Evolutionary conservation across 2,888 invertebrate species (phyloP), one percentile per base, ranked within the genome.

Genomic region (Nudaria mundana): DNA sequence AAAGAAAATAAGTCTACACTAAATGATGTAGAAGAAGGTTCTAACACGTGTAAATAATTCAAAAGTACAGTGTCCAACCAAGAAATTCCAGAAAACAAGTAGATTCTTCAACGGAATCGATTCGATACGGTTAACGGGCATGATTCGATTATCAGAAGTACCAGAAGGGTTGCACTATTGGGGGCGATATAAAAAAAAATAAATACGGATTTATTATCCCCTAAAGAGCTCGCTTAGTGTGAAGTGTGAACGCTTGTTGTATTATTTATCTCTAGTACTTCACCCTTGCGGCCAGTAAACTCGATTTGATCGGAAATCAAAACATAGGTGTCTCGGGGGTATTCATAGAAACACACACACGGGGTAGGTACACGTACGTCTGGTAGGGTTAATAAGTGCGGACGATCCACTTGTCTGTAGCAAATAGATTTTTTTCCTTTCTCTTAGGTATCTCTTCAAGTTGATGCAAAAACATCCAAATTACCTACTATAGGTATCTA

Each of bases 141-240:
- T 79, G 79, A 85, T 85, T 85, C 66, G 85, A 86, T 83, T 81
- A 81, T 52, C 37, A 30, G 14, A 20, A 28, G 22, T 15, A 16
- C 23, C 32, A 57, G 56, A 73, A 76, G 73, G 85, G 85, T 79
- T 73, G 34, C 42, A 33, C 29, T 33, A 47, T 48, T 51, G 54
- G 71, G 76, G 69, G 61, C 66, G 64, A 75, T 80, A 81, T 83
- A 84, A 82, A 85, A 85, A n/a, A 85, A 84, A 86, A 84, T 84
- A 88, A 87, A 87, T 84, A 86, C 79, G 85, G 86, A 88, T 88
- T 88, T 88, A 88, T 88, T 83, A 83, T 81, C 75, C 88, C 87
- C 86, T 78, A 77, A 81, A 83, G 88, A 74, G 71, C 63, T 45
- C 75, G 76, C 78, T 85, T 83, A 84, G 81, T 68, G 72, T 61